A percentile compares a stretch with the other conserved stretches of the same genome.
phyloP scores from a whole-genome alignment of 2,113 vertebrate genomes.

The Eulacestoma nigropectus region DNA sequence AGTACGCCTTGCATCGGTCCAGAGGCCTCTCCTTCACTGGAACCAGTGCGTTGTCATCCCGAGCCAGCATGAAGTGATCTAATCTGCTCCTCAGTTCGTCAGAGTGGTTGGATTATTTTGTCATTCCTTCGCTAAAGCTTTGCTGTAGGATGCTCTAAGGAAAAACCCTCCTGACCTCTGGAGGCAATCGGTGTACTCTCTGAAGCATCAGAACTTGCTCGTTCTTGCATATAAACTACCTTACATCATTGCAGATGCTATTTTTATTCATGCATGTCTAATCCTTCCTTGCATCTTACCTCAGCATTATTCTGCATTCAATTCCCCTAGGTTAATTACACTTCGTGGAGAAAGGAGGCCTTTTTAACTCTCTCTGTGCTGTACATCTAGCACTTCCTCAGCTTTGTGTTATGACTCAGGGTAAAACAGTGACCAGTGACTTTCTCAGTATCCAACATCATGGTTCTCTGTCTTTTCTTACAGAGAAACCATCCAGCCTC shows the following conservation, averaged over 20 bases:
- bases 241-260: conserved; percentile 28
- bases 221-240: conserved; percentile 38
- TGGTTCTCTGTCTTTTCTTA: neutral
- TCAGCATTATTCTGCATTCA: conserved; percentile 33
- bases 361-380: neutral
- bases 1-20: neutral
- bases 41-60: neutral
- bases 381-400: neutral
- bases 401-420: neutral
- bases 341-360: neutral
- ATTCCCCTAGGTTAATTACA: neutral
- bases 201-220: conserved; percentile 29
- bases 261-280: conserved; percentile 55
- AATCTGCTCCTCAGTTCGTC: neutral
- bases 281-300: conserved; percentile 42
- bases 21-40: neutral
- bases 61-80: neutral
- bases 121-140: neutral
- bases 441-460: neutral
- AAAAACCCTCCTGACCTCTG: conserved; percentile 4
- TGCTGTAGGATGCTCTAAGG: neutral
- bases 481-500: neutral
- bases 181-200: neutral
- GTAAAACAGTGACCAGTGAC: neutral
- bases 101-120: neutral